Evolutionary conservation across 2,797 vertebrate genomes (phyloP).

Genomic region (Chaetophractus vellerosus): DNA sequence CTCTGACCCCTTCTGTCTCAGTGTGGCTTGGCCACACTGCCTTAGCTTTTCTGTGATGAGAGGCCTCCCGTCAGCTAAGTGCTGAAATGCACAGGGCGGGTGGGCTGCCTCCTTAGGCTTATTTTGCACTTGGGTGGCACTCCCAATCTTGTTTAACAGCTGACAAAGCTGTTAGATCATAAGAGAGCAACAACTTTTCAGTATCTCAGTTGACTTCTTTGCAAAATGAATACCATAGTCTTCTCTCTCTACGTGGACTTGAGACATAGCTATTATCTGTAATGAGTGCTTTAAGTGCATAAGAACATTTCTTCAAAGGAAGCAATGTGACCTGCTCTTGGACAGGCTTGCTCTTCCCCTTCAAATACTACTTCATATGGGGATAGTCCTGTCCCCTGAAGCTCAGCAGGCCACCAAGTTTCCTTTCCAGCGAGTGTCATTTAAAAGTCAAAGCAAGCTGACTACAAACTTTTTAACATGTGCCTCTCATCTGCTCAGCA

Average conservation of each 20-base stretch:
- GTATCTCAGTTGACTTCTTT: constrained; percentile 51
- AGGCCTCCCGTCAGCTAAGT: not conserved
- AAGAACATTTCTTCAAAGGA: constrained; percentile 53
- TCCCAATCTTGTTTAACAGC: constrained; percentile 52
- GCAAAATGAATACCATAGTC: constrained; percentile 18
- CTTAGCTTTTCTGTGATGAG: not conserved
- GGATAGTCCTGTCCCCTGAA: not conserved
- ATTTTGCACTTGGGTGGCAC: constrained; percentile 60
- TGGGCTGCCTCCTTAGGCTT: constrained; percentile 18
- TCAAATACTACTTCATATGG: constrained; percentile 33
- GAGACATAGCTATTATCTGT: not conserved
- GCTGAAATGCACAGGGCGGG: constrained; percentile 21
- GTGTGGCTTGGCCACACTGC: not conserved
- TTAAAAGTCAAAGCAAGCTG: constrained; percentile 83
- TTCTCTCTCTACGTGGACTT: not conserved
- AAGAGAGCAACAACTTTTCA: constrained; percentile 1
- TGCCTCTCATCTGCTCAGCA: constrained; percentile 83
- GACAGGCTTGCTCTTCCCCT: not conserved
- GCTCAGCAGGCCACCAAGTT: constrained; percentile 79
- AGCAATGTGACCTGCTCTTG: not conserved
- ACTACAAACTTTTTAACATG: constrained; percentile 84
- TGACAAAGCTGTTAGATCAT: constrained; percentile 59
- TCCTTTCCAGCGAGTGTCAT: constrained; percentile 78
- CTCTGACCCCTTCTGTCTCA: not conserved
- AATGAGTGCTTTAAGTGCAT: not conserved